These are phyloP conservation scores for Chirona hameri DNA, from an alignment of 2,888 invertebrate species.

Conservation along the genomic window DNA sequence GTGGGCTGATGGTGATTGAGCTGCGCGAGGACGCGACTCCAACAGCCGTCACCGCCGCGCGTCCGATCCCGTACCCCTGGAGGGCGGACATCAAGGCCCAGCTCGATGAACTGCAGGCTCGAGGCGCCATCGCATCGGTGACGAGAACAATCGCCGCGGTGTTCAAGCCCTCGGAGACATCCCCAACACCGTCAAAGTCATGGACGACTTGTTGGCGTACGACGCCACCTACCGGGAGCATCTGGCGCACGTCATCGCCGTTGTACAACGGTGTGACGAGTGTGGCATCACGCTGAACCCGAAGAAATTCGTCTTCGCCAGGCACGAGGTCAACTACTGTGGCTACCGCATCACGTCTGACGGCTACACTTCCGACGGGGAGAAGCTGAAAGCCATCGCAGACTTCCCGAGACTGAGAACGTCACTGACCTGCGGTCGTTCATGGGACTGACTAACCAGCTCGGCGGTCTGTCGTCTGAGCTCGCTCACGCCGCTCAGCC, in stretches of 20 bases:
- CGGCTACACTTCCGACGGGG: conserved; percentile 23
- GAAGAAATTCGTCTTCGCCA: conserved; percentile 30
- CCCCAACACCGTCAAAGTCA: not conserved
- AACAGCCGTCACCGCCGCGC: conserved; percentile 3
- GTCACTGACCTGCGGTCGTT: conserved; percentile 13
- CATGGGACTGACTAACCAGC: not conserved
- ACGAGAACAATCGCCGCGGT: not conserved
- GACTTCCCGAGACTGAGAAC: conserved; percentile 24
- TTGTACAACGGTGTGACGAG: conserved; percentile 23
- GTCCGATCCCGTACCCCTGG: conserved; percentile 31
- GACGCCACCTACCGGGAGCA: conserved; percentile 1
- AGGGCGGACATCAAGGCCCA: conserved; percentile 31
- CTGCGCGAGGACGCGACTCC: conserved; percentile 24
- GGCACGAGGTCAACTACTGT: conserved; percentile 13
- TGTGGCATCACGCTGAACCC: conserved; percentile 32
- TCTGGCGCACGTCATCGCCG: conserved; percentile 28
- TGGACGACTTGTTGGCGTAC: conserved; percentile 9
- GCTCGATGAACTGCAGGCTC: conserved; percentile 9
- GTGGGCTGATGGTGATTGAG: conserved; percentile 1
- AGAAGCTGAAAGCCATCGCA: conserved; percentile 29
- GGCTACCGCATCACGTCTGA: conserved; percentile 27
- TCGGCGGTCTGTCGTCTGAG: not conserved
- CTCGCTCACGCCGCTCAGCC: not conserved
- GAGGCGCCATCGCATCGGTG: conserved; percentile 25
- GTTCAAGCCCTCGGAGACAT: not conserved